Base-by-base conservation (phyloP, 2,113 vertebrate species). In the Hippocampus mohnikei region DNA sequence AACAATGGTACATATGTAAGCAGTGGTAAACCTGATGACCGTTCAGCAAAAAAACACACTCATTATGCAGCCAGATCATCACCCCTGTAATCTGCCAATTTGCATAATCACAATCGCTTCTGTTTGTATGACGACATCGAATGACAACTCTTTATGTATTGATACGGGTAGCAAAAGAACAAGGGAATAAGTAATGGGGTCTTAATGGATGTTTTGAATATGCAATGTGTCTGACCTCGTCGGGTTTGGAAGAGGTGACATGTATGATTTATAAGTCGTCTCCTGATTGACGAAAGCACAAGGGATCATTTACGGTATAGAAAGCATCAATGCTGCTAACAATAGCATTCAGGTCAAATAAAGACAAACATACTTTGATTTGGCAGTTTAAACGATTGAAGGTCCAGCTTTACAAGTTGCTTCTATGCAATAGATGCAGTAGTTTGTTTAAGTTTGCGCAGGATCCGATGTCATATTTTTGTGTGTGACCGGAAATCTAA, bases 231-330 rank as follows among this genome's bases (percentile, higher is more conserved):
- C 87, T 87, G 88, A 90, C 90, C 88, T 87, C 85, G 33, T 78
- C 1, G 73, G 70, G 67, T 80, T 73, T 21, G 41, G 81, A 79
- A 78, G 69, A 80, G 72, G 63, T 80, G 83, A 63, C 83, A 89
- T 91, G 83, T 85, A 91, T 88, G 87, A 90, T 91, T 89, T 89
- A 91, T 88, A 87, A 88, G 87, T 88, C 55, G 73, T 86, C 85
- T 67, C 69, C 75, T 84, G 86, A 88, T 88, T 86, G 88, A 87
- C 85, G 86, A 74, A 89, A 87, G 89, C 88, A 88, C 87, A 83
- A 66, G 88, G 84, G 88, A 89, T 88, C 88, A 70, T 88, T 91
- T 88, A 65, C 42, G 15, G 7, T 46, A 88, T 84, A 88, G 84
- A 82, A 77, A 79, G 80, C 81, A 77, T 62, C 67, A 66, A 67